A percentile compares a stretch with the other conserved stretches of the same genome.
Evolutionary conservation across 2,797 vertebrate genomes (phyloP).

Genomic region (Amblyraja radiata): DNA sequence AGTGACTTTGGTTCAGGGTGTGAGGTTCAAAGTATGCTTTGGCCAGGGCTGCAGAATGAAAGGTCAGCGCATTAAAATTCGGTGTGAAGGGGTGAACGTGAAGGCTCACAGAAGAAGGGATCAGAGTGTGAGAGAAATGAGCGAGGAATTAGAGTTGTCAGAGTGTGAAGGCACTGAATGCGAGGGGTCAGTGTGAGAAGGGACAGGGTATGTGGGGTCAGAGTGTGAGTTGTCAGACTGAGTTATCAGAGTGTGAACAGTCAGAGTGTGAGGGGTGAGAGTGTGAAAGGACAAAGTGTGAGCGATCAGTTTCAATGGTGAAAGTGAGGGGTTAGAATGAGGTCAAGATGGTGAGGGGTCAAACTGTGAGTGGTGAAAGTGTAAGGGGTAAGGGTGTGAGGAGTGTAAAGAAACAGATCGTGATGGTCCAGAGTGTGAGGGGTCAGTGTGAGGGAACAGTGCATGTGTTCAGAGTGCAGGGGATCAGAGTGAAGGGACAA

Average conservation of each 20-base stretch:
- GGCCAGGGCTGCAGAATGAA: too few relatives aligned
- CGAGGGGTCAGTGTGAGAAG: not conserved
- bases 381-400: too few relatives aligned
- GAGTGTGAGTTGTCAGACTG: not conserved
- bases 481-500: not conserved
- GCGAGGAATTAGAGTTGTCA: not conserved
- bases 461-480: not conserved
- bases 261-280: not conserved
- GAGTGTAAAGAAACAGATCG: too few relatives aligned
- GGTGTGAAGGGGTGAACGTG: too few relatives aligned
- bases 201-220: not conserved
- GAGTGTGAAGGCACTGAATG: not conserved
- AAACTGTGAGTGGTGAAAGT: too few relatives aligned
- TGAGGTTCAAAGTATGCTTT: too few relatives aligned
- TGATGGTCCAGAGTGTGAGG: too few relatives aligned
- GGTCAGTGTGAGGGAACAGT: not conserved
- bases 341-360: not conserved
- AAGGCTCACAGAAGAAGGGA: too few relatives aligned
- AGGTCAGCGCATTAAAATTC: too few relatives aligned
- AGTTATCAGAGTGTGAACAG: not conserved
- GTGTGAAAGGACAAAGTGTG: not conserved
- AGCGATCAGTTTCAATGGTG: not conserved
- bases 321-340: not conserved
- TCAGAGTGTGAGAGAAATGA: not conserved
- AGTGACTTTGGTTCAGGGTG: too few relatives aligned